A percentile compares a stretch with the other conserved stretches of the same genome.
phyloP scores from a whole-genome alignment of 2,888 invertebrate species.

The Sinelater perroti region DNA sequence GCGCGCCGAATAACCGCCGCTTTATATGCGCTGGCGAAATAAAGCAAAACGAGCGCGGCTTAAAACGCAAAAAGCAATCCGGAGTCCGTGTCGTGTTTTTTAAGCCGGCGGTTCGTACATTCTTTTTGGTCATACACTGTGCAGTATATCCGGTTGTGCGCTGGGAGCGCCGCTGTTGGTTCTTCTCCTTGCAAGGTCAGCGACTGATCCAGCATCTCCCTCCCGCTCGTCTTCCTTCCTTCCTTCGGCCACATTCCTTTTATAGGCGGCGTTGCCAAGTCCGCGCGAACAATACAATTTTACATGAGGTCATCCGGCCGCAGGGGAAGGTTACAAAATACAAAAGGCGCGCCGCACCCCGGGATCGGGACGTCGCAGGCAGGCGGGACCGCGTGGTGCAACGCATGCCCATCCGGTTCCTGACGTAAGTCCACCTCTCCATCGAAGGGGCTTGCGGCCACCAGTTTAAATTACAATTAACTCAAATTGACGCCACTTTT shows the following conservation, averaged over 20 bases:
- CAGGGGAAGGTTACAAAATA: not conserved
- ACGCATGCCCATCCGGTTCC: slow-evolving; percentile 8
- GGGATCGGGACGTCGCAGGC: not conserved
- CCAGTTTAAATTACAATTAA: slow-evolving; percentile 47
- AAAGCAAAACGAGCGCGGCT: slow-evolving; percentile 22
- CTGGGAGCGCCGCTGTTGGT: slow-evolving; percentile 44
- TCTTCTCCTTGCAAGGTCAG: slow-evolving; percentile 62
- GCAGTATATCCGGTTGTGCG: slow-evolving; percentile 56
- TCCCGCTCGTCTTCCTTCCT: slow-evolving; percentile 55
- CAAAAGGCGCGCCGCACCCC: not conserved
- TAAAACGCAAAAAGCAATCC: slow-evolving; percentile 36
- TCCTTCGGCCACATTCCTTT: slow-evolving; percentile 57
- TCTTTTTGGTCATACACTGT: slow-evolving; percentile 41
- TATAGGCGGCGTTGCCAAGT: slow-evolving; percentile 49
- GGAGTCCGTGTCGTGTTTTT: slow-evolving; percentile 35
- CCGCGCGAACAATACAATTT: slow-evolving; percentile 17
- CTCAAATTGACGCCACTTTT: slow-evolving; percentile 55
- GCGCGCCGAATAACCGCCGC: slow-evolving; percentile 2
- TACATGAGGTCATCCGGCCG: slow-evolving; percentile 5
- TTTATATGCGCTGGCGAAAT: slow-evolving; percentile 21
- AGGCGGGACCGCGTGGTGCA: not conserved
- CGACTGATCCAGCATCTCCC: slow-evolving; percentile 59
- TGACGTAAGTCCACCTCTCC: slow-evolving; percentile 11
- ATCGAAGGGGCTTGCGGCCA: slow-evolving; percentile 33
- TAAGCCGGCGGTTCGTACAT: slow-evolving; percentile 29